A percentile compares a stretch with the other conserved stretches of the same genome.
These are phyloP conservation scores for Drosophila gaucha DNA, from an alignment of 2,888 invertebrate species.

Conservation along the genomic window DNA sequence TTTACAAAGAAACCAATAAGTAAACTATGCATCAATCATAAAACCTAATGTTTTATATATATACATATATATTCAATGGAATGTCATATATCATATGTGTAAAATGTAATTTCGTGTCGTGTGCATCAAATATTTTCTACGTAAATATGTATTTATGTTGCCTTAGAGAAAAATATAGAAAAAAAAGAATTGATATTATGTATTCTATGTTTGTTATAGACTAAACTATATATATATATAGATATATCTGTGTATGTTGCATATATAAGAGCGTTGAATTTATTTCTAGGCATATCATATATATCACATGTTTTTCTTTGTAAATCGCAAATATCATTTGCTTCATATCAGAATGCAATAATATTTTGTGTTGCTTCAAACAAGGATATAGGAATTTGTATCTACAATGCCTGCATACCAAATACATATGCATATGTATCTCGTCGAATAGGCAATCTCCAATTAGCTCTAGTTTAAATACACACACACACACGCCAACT, in stretches of 20 bases:
- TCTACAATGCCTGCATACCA: conserved; percentile 25
- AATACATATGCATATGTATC: conserved; percentile 36
- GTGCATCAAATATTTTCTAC: conserved; percentile 60
- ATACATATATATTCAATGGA: conserved; percentile 25
- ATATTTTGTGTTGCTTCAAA: too few relatives aligned
- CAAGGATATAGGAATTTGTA: too few relatives aligned
- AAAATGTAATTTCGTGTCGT: conserved; percentile 48
- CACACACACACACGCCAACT: conserved; percentile 55
- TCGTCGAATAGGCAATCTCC: conserved; percentile 73
- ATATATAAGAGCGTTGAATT: conserved; percentile 68
- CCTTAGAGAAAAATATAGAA: conserved; percentile 54
- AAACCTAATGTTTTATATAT: conserved; percentile 58
- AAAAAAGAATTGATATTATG: conserved; percentile 71
- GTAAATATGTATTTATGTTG: conserved; percentile 54
- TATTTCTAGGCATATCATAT: conserved; percentile 75
- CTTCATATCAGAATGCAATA: conserved; percentile 67
- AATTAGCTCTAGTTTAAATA: conserved; percentile 48
- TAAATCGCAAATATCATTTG: conserved; percentile 67
- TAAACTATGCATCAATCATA: conserved; percentile 26
- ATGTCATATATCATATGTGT: conserved; percentile 14
- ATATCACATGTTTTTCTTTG: conserved; percentile 48
- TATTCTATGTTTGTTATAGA: conserved; percentile 62
- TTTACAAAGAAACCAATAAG: conserved; percentile 70
- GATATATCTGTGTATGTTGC: conserved; percentile 29
- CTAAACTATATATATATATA: conserved; percentile 29